Evolutionary conservation across 2,797 vertebrate genomes (phyloP).

Genomic region (Kryptolebias ocellatus): DNA sequence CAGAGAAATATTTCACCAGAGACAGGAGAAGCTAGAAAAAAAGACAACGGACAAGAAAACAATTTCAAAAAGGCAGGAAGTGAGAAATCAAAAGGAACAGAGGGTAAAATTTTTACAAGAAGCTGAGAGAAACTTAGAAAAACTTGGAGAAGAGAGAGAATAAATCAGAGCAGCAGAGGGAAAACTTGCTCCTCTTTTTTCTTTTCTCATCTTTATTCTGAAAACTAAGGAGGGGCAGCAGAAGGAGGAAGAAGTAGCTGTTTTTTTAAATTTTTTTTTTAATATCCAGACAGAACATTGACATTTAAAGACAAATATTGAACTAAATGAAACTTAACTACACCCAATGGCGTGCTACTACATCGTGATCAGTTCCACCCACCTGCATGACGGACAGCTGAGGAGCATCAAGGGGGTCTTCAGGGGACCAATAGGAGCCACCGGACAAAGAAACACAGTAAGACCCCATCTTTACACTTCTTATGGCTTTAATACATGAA

Average conservation of each 20-base stretch:
- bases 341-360: conserved; percentile 97
- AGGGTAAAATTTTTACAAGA: conserved; percentile 58
- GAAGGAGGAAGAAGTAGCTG: conserved; percentile 12
- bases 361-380: conserved; percentile 98
- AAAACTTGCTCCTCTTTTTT: conserved; percentile 8
- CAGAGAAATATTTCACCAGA: conserved; percentile 50
- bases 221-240: conserved; percentile 28
- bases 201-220: conserved; percentile 10
- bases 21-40: conserved; percentile 14
- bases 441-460: conserved; percentile 90
- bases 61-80: conserved; percentile 32
- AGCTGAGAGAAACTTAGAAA: conserved; percentile 50
- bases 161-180: conserved; percentile 40
- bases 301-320: conserved; percentile 6
- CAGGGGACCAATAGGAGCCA: conserved; percentile 93
- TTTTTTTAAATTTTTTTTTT: conserved; percentile 13
- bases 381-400: conserved; percentile 96
- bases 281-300: conserved; percentile 1
- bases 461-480: conserved; percentile 41
- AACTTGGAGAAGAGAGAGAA: conserved; percentile 68
- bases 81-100: conserved; percentile 27
- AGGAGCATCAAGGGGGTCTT: conserved; percentile 99
- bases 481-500: neutral
- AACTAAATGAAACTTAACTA: conserved; percentile 53
- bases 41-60: conserved; percentile 11